Percentiles rank a stretch among this genome's conserved stretches.
phyloP scores from a whole-genome alignment of 2,888 invertebrate genomes.

The Agrotis ipsilon region DNA sequence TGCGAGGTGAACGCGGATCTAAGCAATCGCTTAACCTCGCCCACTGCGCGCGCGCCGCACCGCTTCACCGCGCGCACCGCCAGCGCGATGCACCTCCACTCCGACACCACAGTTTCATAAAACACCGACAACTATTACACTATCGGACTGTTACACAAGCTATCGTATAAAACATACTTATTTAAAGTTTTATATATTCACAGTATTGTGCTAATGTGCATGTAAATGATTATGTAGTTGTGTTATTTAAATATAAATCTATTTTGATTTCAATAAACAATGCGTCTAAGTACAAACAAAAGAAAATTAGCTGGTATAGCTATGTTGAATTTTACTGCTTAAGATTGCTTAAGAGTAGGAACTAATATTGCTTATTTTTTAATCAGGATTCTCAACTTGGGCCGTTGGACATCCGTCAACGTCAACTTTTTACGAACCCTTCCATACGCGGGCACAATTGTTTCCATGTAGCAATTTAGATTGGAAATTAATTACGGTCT shows the following conservation, averaged over 20 bases:
- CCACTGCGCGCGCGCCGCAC: conserved; percentile 83
- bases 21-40: conserved; percentile 91
- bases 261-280: conserved; percentile 18
- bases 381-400: conserved; percentile 1
- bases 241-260: conserved; percentile 20
- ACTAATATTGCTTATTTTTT: conserved; percentile 2
- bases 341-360: neutral
- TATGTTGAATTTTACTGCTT: neutral
- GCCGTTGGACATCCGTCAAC: neutral
- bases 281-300: conserved; percentile 5
- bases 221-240: conserved; percentile 19
- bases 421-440: neutral
- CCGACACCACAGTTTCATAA: conserved; percentile 65
- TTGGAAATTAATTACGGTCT: conserved; percentile 6
- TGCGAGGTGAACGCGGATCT: conserved; percentile 91
- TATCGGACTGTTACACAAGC: conserved; percentile 61
- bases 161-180: conserved; percentile 35
- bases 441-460: neutral
- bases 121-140: conserved; percentile 54
- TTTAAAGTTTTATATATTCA: conserved; percentile 28
- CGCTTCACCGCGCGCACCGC: conserved; percentile 62
- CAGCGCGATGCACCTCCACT: conserved; percentile 68
- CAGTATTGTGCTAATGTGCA: conserved; percentile 32
- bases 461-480: conserved; percentile 16
- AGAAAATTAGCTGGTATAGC: neutral